Evolutionary conservation across 2,113 vertebrate species (phyloP).

Genomic region (Petaurus breviceps): DNA sequence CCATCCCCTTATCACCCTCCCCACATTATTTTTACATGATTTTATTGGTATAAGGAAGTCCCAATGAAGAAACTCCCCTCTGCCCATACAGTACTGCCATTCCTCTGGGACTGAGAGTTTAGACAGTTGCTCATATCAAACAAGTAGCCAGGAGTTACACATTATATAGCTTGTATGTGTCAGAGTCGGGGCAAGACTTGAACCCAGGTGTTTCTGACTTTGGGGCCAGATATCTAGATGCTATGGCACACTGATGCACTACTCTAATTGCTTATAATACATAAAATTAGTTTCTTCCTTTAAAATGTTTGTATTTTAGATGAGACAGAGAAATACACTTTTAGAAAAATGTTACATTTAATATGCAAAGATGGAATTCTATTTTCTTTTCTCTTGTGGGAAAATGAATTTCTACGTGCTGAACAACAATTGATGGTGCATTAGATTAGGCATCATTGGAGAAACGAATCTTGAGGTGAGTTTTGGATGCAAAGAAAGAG

Average conservation of each 20-base stretch:
- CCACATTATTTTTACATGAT: neutral
- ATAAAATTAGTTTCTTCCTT: neutral
- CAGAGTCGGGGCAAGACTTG: neutral
- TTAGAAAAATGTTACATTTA: conserved; percentile 2
- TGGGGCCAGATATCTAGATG: neutral
- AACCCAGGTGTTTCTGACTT: neutral
- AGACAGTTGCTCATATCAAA: neutral
- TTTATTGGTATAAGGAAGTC: neutral
- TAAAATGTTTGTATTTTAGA: neutral
- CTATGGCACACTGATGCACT: neutral
- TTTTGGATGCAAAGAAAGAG: neutral
- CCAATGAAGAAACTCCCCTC: neutral
- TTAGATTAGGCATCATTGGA: neutral
- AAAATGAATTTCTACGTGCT: neutral
- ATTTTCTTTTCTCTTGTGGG: conserved; percentile 8
- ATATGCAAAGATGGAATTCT: neutral
- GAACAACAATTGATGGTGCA: neutral
- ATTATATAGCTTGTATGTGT: neutral
- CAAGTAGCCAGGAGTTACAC: neutral
- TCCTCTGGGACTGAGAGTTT: neutral
- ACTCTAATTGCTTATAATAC: conserved; percentile 8
- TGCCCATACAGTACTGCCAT: neutral
- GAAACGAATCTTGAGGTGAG: conserved; percentile 17
- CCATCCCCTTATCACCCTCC: neutral
- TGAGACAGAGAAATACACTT: neutral